These are phyloP conservation scores for Hormaphis cornu DNA, from an alignment of 1,140 invertebrate species.

Conservation along the genomic window DNA sequence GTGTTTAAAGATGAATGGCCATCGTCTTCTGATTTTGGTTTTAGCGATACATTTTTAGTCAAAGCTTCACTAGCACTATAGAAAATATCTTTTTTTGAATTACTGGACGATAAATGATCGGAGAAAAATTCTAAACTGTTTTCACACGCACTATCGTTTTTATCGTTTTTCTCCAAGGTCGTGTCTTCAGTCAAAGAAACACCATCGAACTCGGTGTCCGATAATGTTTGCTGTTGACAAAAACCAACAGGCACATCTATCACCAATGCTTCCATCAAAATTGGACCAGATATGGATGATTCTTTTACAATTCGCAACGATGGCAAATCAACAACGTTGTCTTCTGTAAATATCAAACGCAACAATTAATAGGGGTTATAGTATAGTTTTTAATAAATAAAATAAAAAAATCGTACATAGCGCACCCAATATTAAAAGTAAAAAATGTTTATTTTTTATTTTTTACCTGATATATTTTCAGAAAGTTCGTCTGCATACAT, in stretches of 20 bases:
- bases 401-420: no score
- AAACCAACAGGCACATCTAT: slow-evolving; percentile 63
- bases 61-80: not conserved
- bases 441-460: not conserved
- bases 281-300: slow-evolving; percentile 72
- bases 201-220: slow-evolving; percentile 76
- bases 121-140: slow-evolving; percentile 21
- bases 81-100: not conserved
- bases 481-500: slow-evolving; percentile 88
- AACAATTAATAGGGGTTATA: not conserved
- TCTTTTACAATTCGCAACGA: slow-evolving; percentile 79
- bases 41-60: not conserved
- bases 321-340: slow-evolving; percentile 77
- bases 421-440: not conserved
- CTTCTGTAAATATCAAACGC: slow-evolving; percentile 47
- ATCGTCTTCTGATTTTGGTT: not conserved
- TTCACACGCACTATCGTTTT: not conserved
- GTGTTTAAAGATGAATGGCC: not conserved
- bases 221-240: slow-evolving; percentile 42
- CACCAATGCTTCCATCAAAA: slow-evolving; percentile 81
- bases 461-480: slow-evolving; percentile 65
- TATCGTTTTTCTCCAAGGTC: not conserved
- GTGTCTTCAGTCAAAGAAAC: slow-evolving; percentile 46
- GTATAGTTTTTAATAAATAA: not conserved
- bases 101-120: not conserved